These are phyloP conservation scores for Peromyscus nudipes DNA, from an alignment of 2,797 vertebrate genomes.

Conservation along the genomic window DNA sequence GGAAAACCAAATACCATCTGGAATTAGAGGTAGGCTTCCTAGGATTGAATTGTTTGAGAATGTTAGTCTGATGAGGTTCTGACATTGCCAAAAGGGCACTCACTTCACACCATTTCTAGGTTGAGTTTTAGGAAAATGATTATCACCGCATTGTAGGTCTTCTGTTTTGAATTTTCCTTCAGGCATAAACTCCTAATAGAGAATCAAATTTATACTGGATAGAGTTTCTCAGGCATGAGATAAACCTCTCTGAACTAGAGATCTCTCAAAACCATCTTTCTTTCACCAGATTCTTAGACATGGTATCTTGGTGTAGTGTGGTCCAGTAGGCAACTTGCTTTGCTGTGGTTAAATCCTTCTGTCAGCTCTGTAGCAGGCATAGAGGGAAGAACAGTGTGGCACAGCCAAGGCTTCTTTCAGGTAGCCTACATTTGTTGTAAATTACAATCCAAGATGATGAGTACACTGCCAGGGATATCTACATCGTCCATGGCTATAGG, in stretches of 20 bases:
- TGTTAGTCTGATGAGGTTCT: background rate
- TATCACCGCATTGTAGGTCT: background rate
- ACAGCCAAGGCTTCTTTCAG: background rate
- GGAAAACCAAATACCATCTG: background rate
- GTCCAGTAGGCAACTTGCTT: background rate
- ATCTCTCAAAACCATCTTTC: background rate
- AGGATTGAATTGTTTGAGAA: constrained; percentile 3
- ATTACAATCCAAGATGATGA: background rate
- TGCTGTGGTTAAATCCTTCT: background rate
- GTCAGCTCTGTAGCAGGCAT: background rate
- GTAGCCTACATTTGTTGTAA: background rate
- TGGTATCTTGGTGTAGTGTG: background rate
- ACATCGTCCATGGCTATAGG: background rate
- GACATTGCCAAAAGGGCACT: background rate
- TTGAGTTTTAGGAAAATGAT: constrained; percentile 44
- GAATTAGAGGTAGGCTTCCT: background rate
- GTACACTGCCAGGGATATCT: background rate
- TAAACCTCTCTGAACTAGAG: background rate
- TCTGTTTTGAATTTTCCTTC: constrained; percentile 44
- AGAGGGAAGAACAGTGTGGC: background rate
- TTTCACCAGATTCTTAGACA: background rate
- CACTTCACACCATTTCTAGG: background rate
- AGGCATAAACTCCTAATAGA: background rate
- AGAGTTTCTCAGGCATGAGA: background rate
- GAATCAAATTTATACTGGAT: background rate